A percentile compares a stretch with the other conserved stretches of the same genome.
Evolutionary conservation across 2,797 vertebrate species (phyloP).

Genomic region (Sylvilagus floridanus): DNA sequence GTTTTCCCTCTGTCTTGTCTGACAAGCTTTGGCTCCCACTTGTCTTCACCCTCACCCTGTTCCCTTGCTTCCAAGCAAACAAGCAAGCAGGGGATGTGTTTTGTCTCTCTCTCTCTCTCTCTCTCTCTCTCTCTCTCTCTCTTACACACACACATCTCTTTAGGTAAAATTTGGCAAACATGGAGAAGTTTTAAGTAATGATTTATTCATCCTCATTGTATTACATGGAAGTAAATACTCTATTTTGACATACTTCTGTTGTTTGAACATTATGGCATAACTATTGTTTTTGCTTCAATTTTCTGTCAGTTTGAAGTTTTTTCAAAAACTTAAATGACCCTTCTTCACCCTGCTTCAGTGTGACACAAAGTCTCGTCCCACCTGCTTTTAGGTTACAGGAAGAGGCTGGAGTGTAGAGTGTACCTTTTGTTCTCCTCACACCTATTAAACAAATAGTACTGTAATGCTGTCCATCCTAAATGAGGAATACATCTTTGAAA

Average conservation of each 20-base stretch:
- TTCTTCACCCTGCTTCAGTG: background rate
- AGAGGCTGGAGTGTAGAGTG: background rate
- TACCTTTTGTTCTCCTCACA: background rate
- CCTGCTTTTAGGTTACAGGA: background rate
- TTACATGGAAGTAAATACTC: conserved; percentile 7
- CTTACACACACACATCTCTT: conserved; percentile 32
- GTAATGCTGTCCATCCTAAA: background rate
- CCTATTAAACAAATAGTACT: background rate
- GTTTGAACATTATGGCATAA: background rate
- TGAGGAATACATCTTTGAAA: background rate
- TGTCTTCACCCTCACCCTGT: background rate
- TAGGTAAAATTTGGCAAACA: conserved; percentile 33
- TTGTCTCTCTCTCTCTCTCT: background rate
- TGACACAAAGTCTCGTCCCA: background rate
- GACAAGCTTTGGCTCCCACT: background rate
- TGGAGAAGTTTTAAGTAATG: conserved; percentile 7
- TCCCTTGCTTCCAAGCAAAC: background rate
- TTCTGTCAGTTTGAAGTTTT: conserved; percentile 19
- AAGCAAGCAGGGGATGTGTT: background rate
- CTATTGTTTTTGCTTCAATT: background rate
- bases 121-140: no score
- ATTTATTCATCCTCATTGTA: background rate
- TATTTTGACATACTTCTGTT: background rate
- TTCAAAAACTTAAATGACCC: background rate
- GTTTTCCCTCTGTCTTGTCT: background rate